Percentiles rank a stretch among this genome's conserved stretches.
phyloP scores from a whole-genome alignment of 2,113 vertebrate genomes.

The Turnix velox region DNA sequence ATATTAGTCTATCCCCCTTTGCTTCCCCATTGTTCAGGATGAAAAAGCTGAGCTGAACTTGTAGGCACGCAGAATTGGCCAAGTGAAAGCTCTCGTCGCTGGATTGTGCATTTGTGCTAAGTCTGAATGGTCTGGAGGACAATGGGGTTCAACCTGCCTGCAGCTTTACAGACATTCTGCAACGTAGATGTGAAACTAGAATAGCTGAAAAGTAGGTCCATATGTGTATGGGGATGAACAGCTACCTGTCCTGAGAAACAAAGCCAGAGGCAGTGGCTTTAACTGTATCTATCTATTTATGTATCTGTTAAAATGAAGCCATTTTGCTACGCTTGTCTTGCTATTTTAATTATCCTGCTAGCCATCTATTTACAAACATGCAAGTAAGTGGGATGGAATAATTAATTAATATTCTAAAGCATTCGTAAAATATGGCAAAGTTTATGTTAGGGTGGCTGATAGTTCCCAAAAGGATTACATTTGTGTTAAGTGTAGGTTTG shows the following conservation, averaged over 20 bases:
- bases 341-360: neutral
- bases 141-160: conserved; percentile 50
- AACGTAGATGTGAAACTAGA: neutral
- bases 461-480: neutral
- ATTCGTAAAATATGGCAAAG: neutral
- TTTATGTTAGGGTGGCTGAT: conserved; percentile 3
- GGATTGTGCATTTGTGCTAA: neutral
- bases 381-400: neutral
- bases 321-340: neutral
- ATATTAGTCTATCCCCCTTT: conserved; percentile 46
- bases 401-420: conserved; percentile 1
- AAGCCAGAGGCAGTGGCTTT: neutral
- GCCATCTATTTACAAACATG: conserved; percentile 1
- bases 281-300: neutral
- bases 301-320: neutral
- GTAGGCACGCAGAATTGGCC: conserved; percentile 1
- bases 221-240: neutral
- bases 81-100: neutral
- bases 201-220: conserved; percentile 42
- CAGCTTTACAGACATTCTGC: neutral
- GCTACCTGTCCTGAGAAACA: neutral
- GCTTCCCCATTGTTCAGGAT: conserved; percentile 42
- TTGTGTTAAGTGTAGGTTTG: neutral
- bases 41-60: conserved; percentile 55
- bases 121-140: conserved; percentile 19